A percentile compares a stretch with the other conserved stretches of the same genome.
Conservation (phyloP, 2,797 vertebrate species). For the Corythornis leucogaster region DNA sequence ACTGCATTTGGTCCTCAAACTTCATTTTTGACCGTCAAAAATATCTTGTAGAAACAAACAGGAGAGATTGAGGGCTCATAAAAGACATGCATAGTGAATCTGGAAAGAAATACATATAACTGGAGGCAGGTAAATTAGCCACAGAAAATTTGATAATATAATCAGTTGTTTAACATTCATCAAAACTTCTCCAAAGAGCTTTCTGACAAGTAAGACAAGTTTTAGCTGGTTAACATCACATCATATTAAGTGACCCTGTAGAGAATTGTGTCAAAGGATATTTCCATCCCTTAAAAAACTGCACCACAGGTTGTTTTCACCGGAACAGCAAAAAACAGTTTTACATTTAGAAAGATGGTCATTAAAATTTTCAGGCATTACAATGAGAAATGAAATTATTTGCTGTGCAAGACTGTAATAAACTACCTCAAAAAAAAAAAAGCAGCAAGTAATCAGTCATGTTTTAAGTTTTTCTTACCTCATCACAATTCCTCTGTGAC, state of each 20-base stretch:
- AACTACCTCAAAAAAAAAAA: not conserved
- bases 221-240: not conserved
- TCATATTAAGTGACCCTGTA: not conserved
- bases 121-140: not conserved
- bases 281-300: not conserved
- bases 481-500: not conserved
- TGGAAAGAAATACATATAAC: not conserved
- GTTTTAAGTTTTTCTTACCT: not conserved
- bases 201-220: not conserved
- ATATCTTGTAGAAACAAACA: not conserved
- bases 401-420: not conserved
- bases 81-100: not conserved
- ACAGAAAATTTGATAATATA: not conserved
- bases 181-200: not conserved
- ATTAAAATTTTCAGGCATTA: not conserved
- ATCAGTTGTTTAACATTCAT: not conserved
- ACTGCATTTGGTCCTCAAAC: not conserved
- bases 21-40: not conserved
- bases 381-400: not conserved
- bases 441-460: not conserved
- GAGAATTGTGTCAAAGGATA: not conserved
- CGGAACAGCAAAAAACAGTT: not conserved
- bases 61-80: not conserved
- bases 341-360: not conserved
- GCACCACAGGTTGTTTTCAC: not conserved